phyloP scores from a whole-genome alignment of 2,797 vertebrate genomes.

The Hirundo rustica region DNA sequence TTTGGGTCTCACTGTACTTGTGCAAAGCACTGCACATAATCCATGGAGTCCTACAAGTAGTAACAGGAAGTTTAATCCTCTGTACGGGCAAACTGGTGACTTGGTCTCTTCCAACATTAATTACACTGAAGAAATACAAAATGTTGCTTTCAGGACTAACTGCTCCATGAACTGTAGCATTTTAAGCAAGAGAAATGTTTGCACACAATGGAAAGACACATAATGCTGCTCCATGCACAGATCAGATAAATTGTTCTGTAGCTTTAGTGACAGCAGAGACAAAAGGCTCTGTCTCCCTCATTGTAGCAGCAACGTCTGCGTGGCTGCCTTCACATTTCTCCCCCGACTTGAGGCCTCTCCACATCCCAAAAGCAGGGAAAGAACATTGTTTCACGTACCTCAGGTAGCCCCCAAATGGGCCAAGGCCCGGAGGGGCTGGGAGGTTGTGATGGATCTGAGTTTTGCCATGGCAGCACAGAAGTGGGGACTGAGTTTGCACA shows the following conservation, averaged over 20 bases:
- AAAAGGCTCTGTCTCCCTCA: conserved; percentile 36
- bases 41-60: conserved; percentile 14
- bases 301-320: conserved; percentile 48
- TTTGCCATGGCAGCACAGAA: neutral
- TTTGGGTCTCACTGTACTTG: conserved; percentile 25
- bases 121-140: neutral
- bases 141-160: conserved; percentile 27
- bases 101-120: conserved; percentile 1
- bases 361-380: neutral
- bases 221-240: neutral
- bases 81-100: neutral
- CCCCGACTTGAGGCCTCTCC: conserved; percentile 22
- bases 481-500: neutral
- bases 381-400: neutral
- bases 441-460: neutral
- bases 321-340: neutral
- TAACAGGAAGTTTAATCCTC: conserved; percentile 52
- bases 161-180: neutral
- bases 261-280: conserved; percentile 41
- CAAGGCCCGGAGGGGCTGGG: neutral
- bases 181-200: conserved; percentile 14
- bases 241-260: conserved; percentile 33
- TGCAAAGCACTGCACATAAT: conserved; percentile 35
- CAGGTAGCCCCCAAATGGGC: neutral
- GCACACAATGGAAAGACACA: conserved; percentile 10